phyloP scores from a whole-genome alignment of 2,797 vertebrate genomes.

The Crypturellus tataupa region DNA sequence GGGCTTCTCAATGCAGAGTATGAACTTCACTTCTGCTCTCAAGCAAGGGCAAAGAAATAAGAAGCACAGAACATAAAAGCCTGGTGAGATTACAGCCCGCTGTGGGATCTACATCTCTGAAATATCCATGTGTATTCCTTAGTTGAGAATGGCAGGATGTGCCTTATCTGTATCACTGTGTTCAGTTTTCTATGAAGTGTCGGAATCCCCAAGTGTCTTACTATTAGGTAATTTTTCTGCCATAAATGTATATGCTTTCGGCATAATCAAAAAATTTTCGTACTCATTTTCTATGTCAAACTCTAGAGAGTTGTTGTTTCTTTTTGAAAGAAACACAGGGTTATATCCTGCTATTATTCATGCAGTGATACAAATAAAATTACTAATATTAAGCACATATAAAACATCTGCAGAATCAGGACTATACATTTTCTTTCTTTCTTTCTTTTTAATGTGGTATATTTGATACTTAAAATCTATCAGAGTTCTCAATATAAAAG shows the following conservation, averaged over 20 bases:
- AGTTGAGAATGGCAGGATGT: neutral
- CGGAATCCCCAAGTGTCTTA: neutral
- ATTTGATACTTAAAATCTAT: neutral
- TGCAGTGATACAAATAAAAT: neutral
- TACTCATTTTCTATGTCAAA: neutral
- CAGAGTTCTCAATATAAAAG: neutral
- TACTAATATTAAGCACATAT: neutral
- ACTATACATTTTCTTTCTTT: neutral
- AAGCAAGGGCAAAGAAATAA: neutral
- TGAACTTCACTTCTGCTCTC: neutral
- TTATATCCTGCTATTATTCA: neutral
- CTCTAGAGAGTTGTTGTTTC: neutral
- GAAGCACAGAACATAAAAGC: neutral
- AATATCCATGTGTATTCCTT: neutral
- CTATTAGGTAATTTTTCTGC: neutral
- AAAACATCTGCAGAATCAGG: neutral
- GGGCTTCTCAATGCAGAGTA: neutral
- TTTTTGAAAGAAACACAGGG: neutral
- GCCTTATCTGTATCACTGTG: neutral
- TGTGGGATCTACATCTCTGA: neutral
- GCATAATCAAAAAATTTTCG: neutral
- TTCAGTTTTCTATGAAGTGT: neutral
- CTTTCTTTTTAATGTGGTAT: neutral
- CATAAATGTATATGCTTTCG: neutral
- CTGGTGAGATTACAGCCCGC: rapidly evolving